Base-by-base conservation (phyloP, 1,140 invertebrate species). In the Paraescarpia echinospica region DNA sequence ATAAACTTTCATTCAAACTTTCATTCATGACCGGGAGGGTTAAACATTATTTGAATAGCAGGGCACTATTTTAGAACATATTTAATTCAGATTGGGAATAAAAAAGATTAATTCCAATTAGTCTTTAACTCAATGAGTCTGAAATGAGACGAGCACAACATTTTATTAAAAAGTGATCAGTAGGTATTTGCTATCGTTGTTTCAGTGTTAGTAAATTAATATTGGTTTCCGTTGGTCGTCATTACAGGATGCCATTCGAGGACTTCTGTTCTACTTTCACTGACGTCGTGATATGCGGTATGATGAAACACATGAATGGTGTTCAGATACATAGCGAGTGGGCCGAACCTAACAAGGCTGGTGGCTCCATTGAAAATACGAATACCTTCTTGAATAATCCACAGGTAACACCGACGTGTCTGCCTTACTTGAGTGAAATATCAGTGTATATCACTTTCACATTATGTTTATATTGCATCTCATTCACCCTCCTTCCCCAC, bases 291-390 rank as follows among this genome's bases (percentile, higher is more conserved):
- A 27, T 31, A 5, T 77, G 59, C 27, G 8, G 27, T 77, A 6
- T 27, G 59, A 77, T 77, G 59, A 77, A 27, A 31, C 12, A 77
- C 18, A 77, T 22, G 59, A 22, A 31, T 77, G 8, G 22, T 77
- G 95, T 95, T 27, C 91, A 94, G 12, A 94, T 96, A 88, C 94
- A 95, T 51, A 96, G 96, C 35, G 94, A 95, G 33, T 97, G 97
- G 97, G 94, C 94, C 35, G 94, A 94, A 92, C 95, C 96, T 5
- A 96, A 97, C 93, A 93, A 96, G 92, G 96, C 96, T 34, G 97
- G 97, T 91, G 97, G 97, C 5, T 97, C 97, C 94, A 95, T 96
- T 6, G 97, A 97, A 94, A 95, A 97, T 94, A 94, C 94, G 89
- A 96, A 96, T 12, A 96, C 59, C 22, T 77, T 77, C 59, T 27